Percentiles rank a stretch among this genome's conserved stretches.
These are phyloP conservation scores for Hymenopus coronatus DNA, from an alignment of 2,888 invertebrate genomes.

Conservation along the genomic window DNA sequence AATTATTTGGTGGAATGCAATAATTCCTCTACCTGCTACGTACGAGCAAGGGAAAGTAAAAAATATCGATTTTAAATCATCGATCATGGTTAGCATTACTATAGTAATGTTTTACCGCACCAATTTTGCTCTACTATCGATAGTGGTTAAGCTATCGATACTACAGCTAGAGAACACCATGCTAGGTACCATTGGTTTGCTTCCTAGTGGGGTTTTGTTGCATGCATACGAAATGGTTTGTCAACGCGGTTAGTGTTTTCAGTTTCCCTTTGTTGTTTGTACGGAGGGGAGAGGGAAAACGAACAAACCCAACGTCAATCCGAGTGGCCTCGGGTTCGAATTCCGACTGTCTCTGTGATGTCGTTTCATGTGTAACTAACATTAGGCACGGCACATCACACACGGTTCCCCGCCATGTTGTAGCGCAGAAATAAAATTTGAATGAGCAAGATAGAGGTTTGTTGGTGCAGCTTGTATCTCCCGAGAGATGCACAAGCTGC, in stretches of 20 bases:
- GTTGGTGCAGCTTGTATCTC: slow-evolving; percentile 1
- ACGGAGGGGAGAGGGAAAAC: background rate
- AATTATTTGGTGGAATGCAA: too few species aligned
- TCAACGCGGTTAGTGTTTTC: background rate
- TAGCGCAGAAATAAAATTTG: slow-evolving; percentile 1
- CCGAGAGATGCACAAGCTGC: background rate
- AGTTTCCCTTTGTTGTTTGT: background rate
- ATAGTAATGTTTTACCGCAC: too few species aligned
- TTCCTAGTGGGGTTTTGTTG: background rate
- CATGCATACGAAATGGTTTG: background rate
- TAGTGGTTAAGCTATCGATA: background rate
- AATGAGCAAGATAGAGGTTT: background rate
- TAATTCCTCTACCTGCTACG: too few species aligned
- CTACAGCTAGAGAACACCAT: background rate
- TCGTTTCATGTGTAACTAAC: background rate
- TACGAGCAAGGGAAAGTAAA: too few species aligned
- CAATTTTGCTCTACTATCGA: background rate
- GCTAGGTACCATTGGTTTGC: background rate
- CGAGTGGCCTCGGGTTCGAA: slow-evolving; percentile 14
- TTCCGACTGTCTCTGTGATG: background rate
- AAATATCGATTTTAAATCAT: too few species aligned
- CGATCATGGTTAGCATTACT: too few species aligned
- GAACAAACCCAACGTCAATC: background rate
- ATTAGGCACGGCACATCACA: background rate
- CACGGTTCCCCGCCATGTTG: background rate